These are phyloP conservation scores for Drosophila rufa DNA, from an alignment of 1,140 invertebrate species.

Conservation along the genomic window DNA sequence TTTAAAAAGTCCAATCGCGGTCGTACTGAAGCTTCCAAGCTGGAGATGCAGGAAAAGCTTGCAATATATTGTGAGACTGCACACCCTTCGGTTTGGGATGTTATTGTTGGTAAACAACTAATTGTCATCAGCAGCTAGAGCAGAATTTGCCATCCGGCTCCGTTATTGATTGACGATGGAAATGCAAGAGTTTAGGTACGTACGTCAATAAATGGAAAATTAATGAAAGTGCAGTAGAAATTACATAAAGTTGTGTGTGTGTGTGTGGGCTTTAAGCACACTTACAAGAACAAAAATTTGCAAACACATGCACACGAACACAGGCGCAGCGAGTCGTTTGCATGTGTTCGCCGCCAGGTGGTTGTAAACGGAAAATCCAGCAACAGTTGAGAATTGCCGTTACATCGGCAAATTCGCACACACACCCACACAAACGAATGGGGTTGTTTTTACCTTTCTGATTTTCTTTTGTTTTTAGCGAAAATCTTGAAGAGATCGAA, in stretches of 20 bases:
- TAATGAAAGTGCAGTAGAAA: conserved; percentile 28
- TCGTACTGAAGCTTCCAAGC: conserved; percentile 40
- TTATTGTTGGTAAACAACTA: conserved; percentile 53
- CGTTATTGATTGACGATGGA: conserved; percentile 7
- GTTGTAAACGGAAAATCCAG: conserved; percentile 38
- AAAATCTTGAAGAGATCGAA: conserved; percentile 87
- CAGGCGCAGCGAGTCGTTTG: conserved; percentile 6
- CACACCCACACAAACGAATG: conserved; percentile 13
- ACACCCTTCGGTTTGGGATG: conserved; percentile 35
- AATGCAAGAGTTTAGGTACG: conserved; percentile 64
- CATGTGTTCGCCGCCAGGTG: conserved; percentile 28
- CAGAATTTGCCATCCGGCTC: background rate
- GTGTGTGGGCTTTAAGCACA: conserved; percentile 17
- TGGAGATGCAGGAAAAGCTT: conserved; percentile 58
- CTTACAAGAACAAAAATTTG: conserved; percentile 12
- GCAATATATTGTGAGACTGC: conserved; percentile 41
- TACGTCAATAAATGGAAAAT: background rate
- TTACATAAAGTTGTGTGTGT: conserved; percentile 36
- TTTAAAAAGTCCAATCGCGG: background rate
- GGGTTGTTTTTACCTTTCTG: conserved; percentile 37
- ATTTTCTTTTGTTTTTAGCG: conserved; percentile 86
- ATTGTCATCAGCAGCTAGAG: background rate
- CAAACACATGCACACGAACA: conserved; percentile 19
- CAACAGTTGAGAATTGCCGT: conserved; percentile 66
- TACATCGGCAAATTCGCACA: conserved; percentile 26